A percentile compares a stretch with the other conserved stretches of the same genome.
Evolutionary conservation across 2,888 invertebrate genomes (phyloP).

Genomic region (Andrena fulva): DNA sequence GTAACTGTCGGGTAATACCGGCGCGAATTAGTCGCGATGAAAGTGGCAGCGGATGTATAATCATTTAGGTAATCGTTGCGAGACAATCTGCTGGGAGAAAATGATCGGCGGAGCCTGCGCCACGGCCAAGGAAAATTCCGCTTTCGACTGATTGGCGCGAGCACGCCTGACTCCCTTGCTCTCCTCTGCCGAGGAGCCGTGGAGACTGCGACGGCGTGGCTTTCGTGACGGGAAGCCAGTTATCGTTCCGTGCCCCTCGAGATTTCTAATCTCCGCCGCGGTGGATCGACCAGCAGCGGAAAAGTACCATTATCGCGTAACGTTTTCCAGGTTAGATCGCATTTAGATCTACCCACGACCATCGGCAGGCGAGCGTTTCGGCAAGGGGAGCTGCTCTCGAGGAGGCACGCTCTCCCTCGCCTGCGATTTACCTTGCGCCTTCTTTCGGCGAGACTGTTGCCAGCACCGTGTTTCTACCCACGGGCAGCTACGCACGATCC

Average conservation of each 20-base stretch:
- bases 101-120: conserved; percentile 60
- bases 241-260: conserved; percentile 9
- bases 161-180: background rate
- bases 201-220: conserved; percentile 4
- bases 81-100: conserved; percentile 75
- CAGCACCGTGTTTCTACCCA: background rate
- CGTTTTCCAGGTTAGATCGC: conserved; percentile 19
- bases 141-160: conserved; percentile 61
- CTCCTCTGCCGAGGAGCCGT: conserved; percentile 49
- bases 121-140: conserved; percentile 74
- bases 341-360: conserved; percentile 4
- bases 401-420: background rate
- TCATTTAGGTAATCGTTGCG: conserved; percentile 77
- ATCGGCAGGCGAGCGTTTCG: background rate
- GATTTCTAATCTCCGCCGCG: conserved; percentile 28
- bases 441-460: background rate
- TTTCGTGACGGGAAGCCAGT: conserved; percentile 36
- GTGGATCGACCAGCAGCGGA: conserved; percentile 17
- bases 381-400: background rate
- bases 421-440: background rate
- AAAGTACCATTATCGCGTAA: conserved; percentile 30
- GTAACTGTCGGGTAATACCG: conserved; percentile 64
- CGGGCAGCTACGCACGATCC: no score
- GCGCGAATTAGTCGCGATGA: conserved; percentile 72
- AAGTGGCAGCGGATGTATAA: conserved; percentile 74